These are phyloP conservation scores for Cancer borealis DNA, from an alignment of 2,888 invertebrate genomes.

Conservation along the genomic window DNA sequence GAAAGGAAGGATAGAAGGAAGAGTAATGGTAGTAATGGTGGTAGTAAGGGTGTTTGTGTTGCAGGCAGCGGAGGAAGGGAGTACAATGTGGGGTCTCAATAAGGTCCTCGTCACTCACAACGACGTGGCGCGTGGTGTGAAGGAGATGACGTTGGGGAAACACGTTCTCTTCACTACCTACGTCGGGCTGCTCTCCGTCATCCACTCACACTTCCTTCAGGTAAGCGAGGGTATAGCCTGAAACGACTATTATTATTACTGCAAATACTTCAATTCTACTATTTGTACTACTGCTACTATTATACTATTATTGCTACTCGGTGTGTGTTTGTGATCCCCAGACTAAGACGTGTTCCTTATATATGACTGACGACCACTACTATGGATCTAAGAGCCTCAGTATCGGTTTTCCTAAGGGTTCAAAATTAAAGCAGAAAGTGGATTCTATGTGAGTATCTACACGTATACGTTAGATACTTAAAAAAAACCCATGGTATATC, in stretches of 20 bases:
- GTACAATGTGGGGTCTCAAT: not conserved
- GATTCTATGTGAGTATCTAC: not conserved
- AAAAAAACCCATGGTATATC: not conserved
- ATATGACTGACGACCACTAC: not conserved
- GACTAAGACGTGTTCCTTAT: not conserved
- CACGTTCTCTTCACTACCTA: not conserved
- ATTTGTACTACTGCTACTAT: too few species aligned
- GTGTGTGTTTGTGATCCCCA: not conserved
- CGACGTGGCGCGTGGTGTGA: not conserved
- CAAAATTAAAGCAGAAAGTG: not conserved
- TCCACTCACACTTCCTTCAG: not conserved
- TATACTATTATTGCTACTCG: too few species aligned
- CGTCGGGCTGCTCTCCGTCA: not conserved
- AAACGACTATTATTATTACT: too few species aligned
- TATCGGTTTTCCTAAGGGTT: not conserved
- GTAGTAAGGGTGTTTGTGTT: not conserved
- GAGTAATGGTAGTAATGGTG: not conserved
- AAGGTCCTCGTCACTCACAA: slow-evolving; percentile 14
- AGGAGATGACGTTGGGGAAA: not conserved
- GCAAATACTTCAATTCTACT: too few species aligned
- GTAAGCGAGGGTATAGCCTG: not conserved
- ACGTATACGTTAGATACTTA: not conserved
- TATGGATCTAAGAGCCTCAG: not conserved
- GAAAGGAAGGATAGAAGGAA: not conserved
- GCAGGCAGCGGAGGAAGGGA: not conserved